A percentile compares a stretch with the other conserved stretches of the same genome.
Evolutionary conservation across 2,113 vertebrate species (phyloP).

Genomic region (Antennarius striatus): DNA sequence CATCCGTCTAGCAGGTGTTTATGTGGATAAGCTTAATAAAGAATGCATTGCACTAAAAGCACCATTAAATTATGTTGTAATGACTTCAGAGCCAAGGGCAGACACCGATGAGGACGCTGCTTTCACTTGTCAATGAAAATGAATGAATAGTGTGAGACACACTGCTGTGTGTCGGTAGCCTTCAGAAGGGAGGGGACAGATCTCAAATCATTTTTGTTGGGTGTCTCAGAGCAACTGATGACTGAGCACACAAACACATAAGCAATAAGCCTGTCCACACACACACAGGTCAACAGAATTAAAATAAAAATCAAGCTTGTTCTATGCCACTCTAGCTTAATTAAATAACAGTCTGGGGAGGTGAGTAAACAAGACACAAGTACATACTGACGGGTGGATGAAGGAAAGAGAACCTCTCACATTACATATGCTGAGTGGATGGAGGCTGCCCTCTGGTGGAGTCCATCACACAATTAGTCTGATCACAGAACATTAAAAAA

Average conservation of each 20-base stretch:
- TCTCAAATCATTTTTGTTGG: slow-evolving; percentile 10
- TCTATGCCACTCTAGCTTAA: background rate
- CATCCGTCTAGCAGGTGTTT: background rate
- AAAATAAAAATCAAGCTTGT: slow-evolving; percentile 1
- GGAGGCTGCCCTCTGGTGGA: slow-evolving; percentile 48
- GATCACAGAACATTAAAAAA: too few species aligned
- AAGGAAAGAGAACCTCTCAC: slow-evolving; percentile 40
- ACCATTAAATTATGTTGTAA: background rate
- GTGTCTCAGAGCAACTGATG: background rate
- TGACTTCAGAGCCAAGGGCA: background rate
- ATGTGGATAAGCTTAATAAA: slow-evolving; percentile 4
- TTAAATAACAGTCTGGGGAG: background rate
- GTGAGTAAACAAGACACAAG: slow-evolving; percentile 20
- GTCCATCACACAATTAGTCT: too few species aligned
- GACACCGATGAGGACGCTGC: slow-evolving; percentile 11
- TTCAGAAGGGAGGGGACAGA: slow-evolving; percentile 11
- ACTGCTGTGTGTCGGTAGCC: too few species aligned
- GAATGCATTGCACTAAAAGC: background rate
- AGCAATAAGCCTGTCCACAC: background rate
- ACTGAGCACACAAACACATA: background rate
- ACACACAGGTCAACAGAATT: background rate
- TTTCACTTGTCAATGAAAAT: slow-evolving; percentile 1
- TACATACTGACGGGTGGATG: slow-evolving; percentile 14
- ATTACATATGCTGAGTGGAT: slow-evolving; percentile 35
- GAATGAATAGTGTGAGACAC: background rate